Conservation (phyloP, 1,140 invertebrate species). For the Drosophila murphyi region DNA sequence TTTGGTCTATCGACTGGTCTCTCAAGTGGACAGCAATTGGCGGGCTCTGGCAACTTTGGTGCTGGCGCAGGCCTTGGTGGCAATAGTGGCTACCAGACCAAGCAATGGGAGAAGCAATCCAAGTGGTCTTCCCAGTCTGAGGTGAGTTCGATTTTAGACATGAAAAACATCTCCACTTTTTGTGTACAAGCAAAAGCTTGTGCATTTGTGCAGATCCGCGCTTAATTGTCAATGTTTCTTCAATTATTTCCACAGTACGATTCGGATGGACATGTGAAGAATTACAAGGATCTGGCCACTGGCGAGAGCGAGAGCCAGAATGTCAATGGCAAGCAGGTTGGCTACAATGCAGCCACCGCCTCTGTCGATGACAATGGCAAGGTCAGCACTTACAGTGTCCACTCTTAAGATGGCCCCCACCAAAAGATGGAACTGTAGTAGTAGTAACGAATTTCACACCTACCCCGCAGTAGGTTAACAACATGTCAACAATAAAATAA, state of each 20-base stretch:
- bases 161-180: too few relatives aligned
- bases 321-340: conserved; percentile 73
- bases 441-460: conserved; percentile 9
- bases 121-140: conserved; percentile 83
- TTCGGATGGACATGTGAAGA: conserved; percentile 71
- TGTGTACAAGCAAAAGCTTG: too few relatives aligned
- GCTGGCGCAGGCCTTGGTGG: conserved; percentile 44
- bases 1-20: conserved; percentile 24
- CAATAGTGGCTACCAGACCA: conserved; percentile 65
- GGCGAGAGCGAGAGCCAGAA: conserved; percentile 80
- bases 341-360: conserved; percentile 81
- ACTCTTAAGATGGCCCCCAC: conserved; percentile 61
- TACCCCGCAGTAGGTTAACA: not conserved
- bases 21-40: conserved; percentile 26
- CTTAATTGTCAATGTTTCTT: not conserved
- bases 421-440: not conserved
- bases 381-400: conserved; percentile 78
- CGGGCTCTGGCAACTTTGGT: conserved; percentile 48
- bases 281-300: conserved; percentile 80
- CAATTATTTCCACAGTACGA: conserved; percentile 52
- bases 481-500: not conserved
- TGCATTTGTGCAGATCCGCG: too few relatives aligned
- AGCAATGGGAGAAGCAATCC: conserved; percentile 84
- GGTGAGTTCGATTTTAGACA: conserved; percentile 45
- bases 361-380: conserved; percentile 84